Conservation (phyloP, 2,113 vertebrate genomes). For the Myotis davidii region DNA sequence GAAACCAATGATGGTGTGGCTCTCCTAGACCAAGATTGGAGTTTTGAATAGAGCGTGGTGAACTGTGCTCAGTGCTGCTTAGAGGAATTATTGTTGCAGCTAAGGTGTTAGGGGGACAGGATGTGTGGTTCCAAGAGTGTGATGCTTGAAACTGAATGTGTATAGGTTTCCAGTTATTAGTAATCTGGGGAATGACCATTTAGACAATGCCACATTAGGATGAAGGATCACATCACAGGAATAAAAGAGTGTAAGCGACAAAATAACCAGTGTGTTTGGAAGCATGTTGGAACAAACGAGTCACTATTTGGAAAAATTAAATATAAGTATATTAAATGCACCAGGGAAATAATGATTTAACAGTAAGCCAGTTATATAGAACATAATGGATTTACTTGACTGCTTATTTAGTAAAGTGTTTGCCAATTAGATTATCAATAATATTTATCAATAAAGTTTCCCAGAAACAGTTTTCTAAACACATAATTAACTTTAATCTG, state of each 20-base stretch:
- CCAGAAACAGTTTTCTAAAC: neutral
- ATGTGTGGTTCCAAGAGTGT: neutral
- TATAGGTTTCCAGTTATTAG: neutral
- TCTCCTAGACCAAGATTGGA: neutral
- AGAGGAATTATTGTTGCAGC: neutral
- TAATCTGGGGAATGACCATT: neutral
- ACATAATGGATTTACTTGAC: neutral
- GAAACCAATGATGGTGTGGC: neutral
- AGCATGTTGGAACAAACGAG: neutral
- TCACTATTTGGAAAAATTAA: neutral
- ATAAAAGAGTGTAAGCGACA: neutral
- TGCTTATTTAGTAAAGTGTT: neutral
- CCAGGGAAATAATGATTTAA: neutral
- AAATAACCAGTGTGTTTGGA: neutral
- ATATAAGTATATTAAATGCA: neutral
- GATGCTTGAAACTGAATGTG: neutral
- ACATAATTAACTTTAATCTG: neutral
- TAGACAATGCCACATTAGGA: neutral
- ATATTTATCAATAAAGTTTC: neutral
- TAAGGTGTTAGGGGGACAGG: too few species aligned
- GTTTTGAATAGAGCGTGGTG: neutral
- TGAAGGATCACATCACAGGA: neutral
- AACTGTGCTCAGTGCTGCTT: neutral
- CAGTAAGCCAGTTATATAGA: neutral
- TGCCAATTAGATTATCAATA: conserved; percentile 7